A percentile compares a stretch with the other conserved stretches of the same genome.
phyloP scores from a whole-genome alignment of 2,888 invertebrate species.

The Thyatira batis region DNA sequence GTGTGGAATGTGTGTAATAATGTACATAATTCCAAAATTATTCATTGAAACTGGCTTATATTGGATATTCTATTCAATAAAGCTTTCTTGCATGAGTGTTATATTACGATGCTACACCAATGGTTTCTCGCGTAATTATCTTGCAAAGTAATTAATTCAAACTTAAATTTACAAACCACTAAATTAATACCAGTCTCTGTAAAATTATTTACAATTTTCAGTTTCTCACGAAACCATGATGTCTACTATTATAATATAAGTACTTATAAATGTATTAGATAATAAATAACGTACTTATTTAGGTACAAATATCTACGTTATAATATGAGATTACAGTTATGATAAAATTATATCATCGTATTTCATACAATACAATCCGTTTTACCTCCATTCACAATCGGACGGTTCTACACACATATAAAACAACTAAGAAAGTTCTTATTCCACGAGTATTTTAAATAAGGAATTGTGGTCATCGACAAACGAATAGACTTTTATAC shows the following conservation, averaged over 20 bases:
- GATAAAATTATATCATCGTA: not conserved
- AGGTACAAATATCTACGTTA: not conserved
- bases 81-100: no score
- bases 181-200: not conserved
- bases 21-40: no score
- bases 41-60: no score
- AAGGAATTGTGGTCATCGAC: constrained; percentile 37
- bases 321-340: not conserved
- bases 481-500: constrained; percentile 89
- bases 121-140: not conserved
- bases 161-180: not conserved
- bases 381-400: not conserved
- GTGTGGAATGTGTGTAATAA: no score
- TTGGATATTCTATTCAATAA: no score
- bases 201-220: not conserved
- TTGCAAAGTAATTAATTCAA: not conserved
- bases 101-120: not conserved
- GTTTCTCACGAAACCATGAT: not conserved
- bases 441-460: not conserved
- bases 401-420: not conserved
- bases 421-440: no score
- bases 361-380: not conserved
- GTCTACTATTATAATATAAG: no score
- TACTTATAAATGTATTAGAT: not conserved
- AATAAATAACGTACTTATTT: not conserved